These are phyloP conservation scores for Phenganax stokvisi DNA, from an alignment of 92 coral and sea anemone species.

Conservation along the genomic window DNA sequence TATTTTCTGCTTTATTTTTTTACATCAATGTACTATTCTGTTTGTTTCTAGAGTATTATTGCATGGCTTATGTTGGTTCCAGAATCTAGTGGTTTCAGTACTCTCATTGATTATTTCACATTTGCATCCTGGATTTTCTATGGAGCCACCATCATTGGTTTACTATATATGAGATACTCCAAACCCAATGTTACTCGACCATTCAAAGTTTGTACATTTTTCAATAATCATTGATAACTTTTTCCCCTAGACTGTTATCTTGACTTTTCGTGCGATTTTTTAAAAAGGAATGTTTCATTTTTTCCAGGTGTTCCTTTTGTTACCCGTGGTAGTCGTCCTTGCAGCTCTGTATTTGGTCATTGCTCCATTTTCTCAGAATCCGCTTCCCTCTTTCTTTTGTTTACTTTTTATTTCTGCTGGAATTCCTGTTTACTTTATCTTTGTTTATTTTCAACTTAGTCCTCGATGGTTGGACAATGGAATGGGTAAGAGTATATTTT, in stretches of 20 bases:
- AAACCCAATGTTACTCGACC: conserved; percentile 67
- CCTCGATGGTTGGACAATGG: conserved; percentile 58
- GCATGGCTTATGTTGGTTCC: conserved; percentile 96
- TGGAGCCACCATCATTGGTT: conserved; percentile 66
- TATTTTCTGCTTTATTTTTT: too few species aligned
- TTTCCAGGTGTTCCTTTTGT: conserved; percentile 61
- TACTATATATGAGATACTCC: conserved; percentile 71
- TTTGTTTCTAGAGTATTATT: conserved; percentile 58
- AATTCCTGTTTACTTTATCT: conserved; percentile 75
- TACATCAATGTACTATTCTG: background rate
- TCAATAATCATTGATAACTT: background rate
- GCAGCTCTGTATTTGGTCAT: conserved; percentile 78
- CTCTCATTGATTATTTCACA: conserved; percentile 86
- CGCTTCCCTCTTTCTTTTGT: conserved; percentile 73
- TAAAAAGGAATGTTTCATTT: background rate
- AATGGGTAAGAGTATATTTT: conserved; percentile 52
- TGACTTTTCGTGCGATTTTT: background rate
- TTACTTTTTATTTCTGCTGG: conserved; percentile 74
- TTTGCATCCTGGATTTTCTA: conserved; percentile 95
- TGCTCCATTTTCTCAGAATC: conserved; percentile 82
- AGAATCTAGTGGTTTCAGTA: conserved; percentile 74
- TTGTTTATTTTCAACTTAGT: conserved; percentile 55
- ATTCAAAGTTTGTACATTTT: conserved; percentile 51
- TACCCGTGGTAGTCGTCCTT: conserved; percentile 66
- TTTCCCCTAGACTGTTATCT: background rate